A percentile compares a stretch with the other conserved stretches of the same genome.
These are phyloP conservation scores for Cephalopholis sonnerati DNA, from an alignment of 2,113 vertebrate species.

Conservation along the genomic window DNA sequence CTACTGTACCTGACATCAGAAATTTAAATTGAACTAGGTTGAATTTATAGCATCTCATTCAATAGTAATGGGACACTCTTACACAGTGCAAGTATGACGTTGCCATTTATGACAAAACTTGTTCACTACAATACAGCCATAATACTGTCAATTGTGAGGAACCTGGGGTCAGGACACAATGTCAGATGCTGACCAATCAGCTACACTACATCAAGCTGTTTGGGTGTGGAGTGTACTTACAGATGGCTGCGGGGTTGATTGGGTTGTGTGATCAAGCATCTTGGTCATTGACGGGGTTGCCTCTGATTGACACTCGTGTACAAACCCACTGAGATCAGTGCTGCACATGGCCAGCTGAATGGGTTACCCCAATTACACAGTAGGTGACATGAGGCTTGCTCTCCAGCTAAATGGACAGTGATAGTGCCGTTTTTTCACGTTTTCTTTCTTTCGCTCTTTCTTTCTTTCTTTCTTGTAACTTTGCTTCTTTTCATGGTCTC, in stretches of 20 bases:
- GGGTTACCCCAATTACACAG: not conserved
- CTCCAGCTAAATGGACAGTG: not conserved
- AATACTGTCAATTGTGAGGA: too few relatives aligned
- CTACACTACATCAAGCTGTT: slow-evolving; percentile 15
- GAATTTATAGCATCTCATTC: slow-evolving; percentile 35
- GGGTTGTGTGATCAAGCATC: slow-evolving; percentile 30
- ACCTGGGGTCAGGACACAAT: not conserved
- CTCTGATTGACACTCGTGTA: slow-evolving; percentile 30
- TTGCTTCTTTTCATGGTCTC: not conserved
- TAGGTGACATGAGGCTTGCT: not conserved
- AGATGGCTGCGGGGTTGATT: slow-evolving; percentile 32
- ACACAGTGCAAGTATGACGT: too few relatives aligned
- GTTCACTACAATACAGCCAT: too few relatives aligned
- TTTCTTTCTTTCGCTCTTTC: not conserved
- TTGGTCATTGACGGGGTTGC: not conserved
- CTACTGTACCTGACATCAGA: slow-evolving; percentile 4
- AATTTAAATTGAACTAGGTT: slow-evolving; percentile 12
- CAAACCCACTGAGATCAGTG: slow-evolving; percentile 1
- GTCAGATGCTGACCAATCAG: slow-evolving; percentile 9
- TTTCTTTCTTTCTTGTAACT: not conserved
- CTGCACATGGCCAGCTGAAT: not conserved
- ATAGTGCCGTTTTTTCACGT: not conserved
- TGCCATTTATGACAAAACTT: too few relatives aligned
- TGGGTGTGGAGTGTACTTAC: slow-evolving; percentile 14
- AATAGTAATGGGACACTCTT: slow-evolving; percentile 1